Base-by-base conservation (phyloP, 1,140 invertebrate species). In the Diorhabda elongata region DNA sequence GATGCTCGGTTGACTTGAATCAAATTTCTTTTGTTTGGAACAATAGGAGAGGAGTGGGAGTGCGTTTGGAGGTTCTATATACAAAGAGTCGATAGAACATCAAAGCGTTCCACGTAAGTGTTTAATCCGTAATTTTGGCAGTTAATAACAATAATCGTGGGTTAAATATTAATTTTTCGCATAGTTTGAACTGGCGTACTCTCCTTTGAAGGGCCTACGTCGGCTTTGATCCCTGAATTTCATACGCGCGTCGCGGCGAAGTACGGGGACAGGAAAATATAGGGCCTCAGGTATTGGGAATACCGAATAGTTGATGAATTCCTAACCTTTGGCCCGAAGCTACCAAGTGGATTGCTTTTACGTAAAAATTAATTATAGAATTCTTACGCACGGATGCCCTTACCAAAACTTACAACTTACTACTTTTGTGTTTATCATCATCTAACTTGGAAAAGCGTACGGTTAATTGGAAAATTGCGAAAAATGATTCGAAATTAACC, bases 151-250 rank as follows among this genome's bases (percentile, higher is more conserved):
- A 75, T 75, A 75, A 75, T 74, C 72, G 70, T 69, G 68, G 70
- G 70, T 71, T 63, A 75, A 71, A 74, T 75, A 75, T 75, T 75
- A 75, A 75, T 75, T 75, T 75, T 75, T 75, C 74, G 70, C 74
- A 75, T 75, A 75, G 74, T 75, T 75, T 71, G 64, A 71, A 67
- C 72, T 69, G 72, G 67, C 70, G 74, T 68, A 61, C 70, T 74
- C 74, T 74, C 74, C 74, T 75, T 74, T 74, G 72, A 75, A 67
- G 65, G 65, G 68, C 68, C 70, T 52, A 60, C n/a, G 47, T 52
- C n/a, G 42, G 45, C 69, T 72, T 74, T 74, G 73, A 72, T 70
- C 68, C 69, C 58, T 52, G 67, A 63, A 42, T 66, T 69, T 74
- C 69, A 67, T 72, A 70, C 70, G 66, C 47, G 47, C 47, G 47